phyloP scores from a whole-genome alignment of 2,888 invertebrate genomes.

The Atrina japonica region DNA sequence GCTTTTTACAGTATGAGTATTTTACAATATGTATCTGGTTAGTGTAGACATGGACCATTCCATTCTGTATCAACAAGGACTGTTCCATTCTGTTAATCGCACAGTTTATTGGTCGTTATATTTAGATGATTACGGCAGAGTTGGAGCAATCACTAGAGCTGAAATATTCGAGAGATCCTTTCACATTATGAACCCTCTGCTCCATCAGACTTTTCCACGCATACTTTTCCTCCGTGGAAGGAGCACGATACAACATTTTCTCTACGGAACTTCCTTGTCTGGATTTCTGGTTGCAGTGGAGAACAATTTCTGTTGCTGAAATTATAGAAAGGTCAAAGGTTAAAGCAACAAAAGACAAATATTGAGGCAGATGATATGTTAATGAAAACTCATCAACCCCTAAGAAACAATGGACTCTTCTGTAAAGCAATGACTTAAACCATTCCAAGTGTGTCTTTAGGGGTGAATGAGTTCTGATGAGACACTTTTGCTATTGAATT shows the following conservation, averaged over 20 bases:
- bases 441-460: no score
- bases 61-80: background rate
- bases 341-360: no score
- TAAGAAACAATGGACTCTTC: no score
- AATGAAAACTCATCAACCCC: no score
- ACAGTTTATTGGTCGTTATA: background rate
- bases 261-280: slow-evolving; percentile 36
- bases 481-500: background rate
- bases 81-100: background rate
- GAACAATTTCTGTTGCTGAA: slow-evolving; percentile 69
- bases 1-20: no score
- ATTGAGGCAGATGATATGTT: background rate
- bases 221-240: slow-evolving; percentile 73
- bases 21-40: no score
- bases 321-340: no score
- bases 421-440: no score
- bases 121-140: slow-evolving; percentile 35
- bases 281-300: slow-evolving; percentile 54
- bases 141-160: slow-evolving; percentile 57
- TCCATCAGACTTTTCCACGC: slow-evolving; percentile 77
- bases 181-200: slow-evolving; percentile 66
- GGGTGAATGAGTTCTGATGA: background rate
- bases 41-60: no score
- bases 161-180: slow-evolving; percentile 61
- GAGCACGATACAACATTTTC: slow-evolving; percentile 66